Percentiles rank a stretch among this genome's conserved stretches.
phyloP scores from a whole-genome alignment of 2,888 invertebrate genomes.

The Unio delphinus region DNA sequence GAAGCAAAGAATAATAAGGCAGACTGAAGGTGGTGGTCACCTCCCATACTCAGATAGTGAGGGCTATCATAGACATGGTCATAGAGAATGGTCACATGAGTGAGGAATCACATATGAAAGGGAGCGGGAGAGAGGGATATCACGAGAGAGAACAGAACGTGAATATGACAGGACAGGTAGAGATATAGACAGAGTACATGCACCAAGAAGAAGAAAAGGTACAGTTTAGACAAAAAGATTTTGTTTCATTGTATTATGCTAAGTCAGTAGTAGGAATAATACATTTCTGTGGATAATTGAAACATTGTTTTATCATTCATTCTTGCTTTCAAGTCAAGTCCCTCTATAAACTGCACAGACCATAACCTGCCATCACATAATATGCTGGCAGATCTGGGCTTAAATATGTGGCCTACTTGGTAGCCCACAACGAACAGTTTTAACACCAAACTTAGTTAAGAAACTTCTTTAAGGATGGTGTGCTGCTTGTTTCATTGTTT shows the following conservation, averaged over 20 bases:
- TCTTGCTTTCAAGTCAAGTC: too few relatives aligned
- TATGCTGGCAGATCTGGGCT: too few relatives aligned
- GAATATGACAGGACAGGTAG: constrained; percentile 53
- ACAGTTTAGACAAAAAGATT: not conserved
- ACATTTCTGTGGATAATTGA: too few relatives aligned
- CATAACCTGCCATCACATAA: too few relatives aligned
- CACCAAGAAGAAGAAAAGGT: constrained; percentile 47
- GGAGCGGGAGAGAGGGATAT: constrained; percentile 26
- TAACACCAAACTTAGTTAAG: too few relatives aligned
- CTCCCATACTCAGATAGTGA: constrained; percentile 54
- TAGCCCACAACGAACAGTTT: too few relatives aligned
- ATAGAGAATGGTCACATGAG: constrained; percentile 10
- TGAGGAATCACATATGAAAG: constrained; percentile 32
- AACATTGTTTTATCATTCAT: too few relatives aligned
- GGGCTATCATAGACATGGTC: constrained; percentile 30
- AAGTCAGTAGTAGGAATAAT: constrained; percentile 1
- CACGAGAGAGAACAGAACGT: constrained; percentile 37
- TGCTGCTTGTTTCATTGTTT: too few relatives aligned
- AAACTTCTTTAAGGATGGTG: too few relatives aligned
- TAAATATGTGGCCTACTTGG: too few relatives aligned
- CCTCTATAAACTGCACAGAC: too few relatives aligned
- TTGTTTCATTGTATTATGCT: not conserved
- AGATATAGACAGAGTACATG: constrained; percentile 49
- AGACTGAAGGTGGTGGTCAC: constrained; percentile 39
- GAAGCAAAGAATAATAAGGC: constrained; percentile 77